These are phyloP conservation scores for Synaphobranchus kaupii DNA, from an alignment of 2,797 vertebrate genomes.

Conservation along the genomic window DNA sequence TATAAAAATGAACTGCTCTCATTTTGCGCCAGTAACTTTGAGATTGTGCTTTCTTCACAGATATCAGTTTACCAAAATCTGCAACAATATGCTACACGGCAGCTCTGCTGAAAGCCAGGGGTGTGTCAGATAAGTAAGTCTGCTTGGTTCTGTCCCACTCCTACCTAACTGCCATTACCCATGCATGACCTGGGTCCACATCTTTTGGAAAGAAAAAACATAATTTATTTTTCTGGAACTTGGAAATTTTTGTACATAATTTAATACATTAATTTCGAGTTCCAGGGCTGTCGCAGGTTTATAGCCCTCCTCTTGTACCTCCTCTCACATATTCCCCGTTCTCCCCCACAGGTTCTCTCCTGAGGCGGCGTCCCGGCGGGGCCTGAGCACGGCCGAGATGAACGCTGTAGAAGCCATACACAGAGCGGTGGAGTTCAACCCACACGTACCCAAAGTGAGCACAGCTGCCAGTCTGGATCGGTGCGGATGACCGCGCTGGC, in stretches of 20 bases:
- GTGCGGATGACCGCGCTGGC: not conserved
- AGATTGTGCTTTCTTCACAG: conserved; percentile 74
- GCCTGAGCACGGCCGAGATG: conserved; percentile 97
- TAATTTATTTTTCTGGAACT: not conserved
- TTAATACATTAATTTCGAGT: not conserved
- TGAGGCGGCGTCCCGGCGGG: conserved; percentile 92
- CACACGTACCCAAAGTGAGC: conserved; percentile 93
- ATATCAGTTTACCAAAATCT: conserved; percentile 99
- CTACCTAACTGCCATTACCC: not conserved
- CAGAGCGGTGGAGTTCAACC: conserved; percentile 98
- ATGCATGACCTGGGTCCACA: not conserved
- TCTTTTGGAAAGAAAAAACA: not conserved
- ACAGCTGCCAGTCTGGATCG: not conserved
- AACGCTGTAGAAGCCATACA: conserved; percentile 99
- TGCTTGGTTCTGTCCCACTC: conserved; percentile 24
- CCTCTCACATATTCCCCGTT: not conserved
- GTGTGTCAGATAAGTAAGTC: conserved; percentile 98
- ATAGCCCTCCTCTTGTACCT: not conserved
- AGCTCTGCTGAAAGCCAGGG: conserved; percentile 96
- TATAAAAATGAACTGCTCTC: not conserved
- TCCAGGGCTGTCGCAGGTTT: not conserved
- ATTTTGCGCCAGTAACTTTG: conserved; percentile 13
- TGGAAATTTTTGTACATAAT: not conserved
- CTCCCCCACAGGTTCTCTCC: conserved; percentile 85
- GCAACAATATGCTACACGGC: conserved; percentile 99